Evolutionary conservation across 1,140 invertebrate species (phyloP).

Genomic region (Drosophila busckii): DNA sequence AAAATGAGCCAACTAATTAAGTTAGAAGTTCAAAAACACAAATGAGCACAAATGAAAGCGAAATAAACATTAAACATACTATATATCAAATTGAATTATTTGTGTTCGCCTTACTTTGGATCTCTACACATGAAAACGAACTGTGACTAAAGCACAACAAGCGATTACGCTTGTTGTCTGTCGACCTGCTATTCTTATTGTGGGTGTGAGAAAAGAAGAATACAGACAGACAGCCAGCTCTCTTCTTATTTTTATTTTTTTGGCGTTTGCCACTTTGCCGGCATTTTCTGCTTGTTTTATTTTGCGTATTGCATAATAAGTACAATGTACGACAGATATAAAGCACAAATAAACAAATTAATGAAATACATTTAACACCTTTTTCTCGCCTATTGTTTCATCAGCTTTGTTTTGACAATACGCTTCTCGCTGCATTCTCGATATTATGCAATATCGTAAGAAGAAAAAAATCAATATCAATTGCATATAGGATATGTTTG

Average conservation of each 20-base stretch:
- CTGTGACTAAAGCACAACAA: slow-evolving; percentile 17
- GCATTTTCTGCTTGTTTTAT: slow-evolving; percentile 10
- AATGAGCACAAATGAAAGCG: too few relatives aligned
- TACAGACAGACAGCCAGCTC: too few relatives aligned
- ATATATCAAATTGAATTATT: slow-evolving; percentile 3
- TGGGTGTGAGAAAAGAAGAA: too few relatives aligned
- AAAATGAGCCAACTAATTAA: too few relatives aligned
- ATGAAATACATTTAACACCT: slow-evolving; percentile 17
- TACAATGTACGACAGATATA: slow-evolving; percentile 11
- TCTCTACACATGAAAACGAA: not conserved
- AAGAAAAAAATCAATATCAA: not conserved
- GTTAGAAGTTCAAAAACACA: too few relatives aligned
- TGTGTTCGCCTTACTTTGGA: not conserved
- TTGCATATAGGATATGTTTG: slow-evolving; percentile 7
- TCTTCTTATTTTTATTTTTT: not conserved
- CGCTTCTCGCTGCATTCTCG: slow-evolving; percentile 32
- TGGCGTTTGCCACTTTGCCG: slow-evolving; percentile 7
- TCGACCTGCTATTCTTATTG: slow-evolving; percentile 13
- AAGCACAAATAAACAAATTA: slow-evolving; percentile 18
- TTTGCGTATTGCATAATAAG: slow-evolving; percentile 40
- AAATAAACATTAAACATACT: too few relatives aligned
- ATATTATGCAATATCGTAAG: slow-evolving; percentile 58
- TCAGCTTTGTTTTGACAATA: slow-evolving; percentile 50
- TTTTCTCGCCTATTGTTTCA: slow-evolving; percentile 14
- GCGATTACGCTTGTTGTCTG: slow-evolving; percentile 15